Base-by-base conservation (phyloP, 2,113 vertebrate genomes). In the Nerophis ophidion region DNA sequence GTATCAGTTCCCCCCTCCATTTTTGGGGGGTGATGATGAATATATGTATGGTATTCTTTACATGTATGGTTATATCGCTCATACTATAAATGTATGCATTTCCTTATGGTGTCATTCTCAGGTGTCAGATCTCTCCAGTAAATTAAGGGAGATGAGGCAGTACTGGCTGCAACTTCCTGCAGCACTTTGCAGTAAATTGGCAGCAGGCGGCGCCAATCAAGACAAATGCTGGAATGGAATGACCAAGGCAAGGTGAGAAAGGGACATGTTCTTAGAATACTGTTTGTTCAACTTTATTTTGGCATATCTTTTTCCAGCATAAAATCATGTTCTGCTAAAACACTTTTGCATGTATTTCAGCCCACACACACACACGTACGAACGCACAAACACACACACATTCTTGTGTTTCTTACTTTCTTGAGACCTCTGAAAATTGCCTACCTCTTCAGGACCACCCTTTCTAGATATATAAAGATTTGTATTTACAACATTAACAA, bases 181-280 rank as follows among this genome's bases (percentile, higher is more conserved):
- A 13, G 85, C 74, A 0, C 87, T 98, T 15, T 98, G 95, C 81
- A 90, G 81, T 72, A 95, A 85, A 81, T 42, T 93, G 65, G 87
- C 91, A 54, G 80, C 89, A 71, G 91, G 89, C 52, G 10, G 84
- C 0, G 60, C 56, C 0, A 84, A 70, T 0, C 92, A 93, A 0
- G 93, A 96, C 57, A 93, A 89, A 72, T 98, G 95, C 74, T 98
- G 95, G 95, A 98, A 98, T 0, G 94, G 95, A 56, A 91, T 94
- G 61, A 86, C 88, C 62, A 94, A 86, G 86, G 91, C 89, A 80
- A 93, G 93, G 95, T 96, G 84, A 71, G 75, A 0, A 46, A 57
- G 13, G 62, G 34, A 58, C 11, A 4, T 15, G 15, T 33, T 13
- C 35, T 16, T 44, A 26, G 26, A 26, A 26, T 26, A 26, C 2